These are phyloP conservation scores for Sprattus sprattus DNA, from an alignment of 2,113 vertebrate genomes.

Conservation along the genomic window DNA sequence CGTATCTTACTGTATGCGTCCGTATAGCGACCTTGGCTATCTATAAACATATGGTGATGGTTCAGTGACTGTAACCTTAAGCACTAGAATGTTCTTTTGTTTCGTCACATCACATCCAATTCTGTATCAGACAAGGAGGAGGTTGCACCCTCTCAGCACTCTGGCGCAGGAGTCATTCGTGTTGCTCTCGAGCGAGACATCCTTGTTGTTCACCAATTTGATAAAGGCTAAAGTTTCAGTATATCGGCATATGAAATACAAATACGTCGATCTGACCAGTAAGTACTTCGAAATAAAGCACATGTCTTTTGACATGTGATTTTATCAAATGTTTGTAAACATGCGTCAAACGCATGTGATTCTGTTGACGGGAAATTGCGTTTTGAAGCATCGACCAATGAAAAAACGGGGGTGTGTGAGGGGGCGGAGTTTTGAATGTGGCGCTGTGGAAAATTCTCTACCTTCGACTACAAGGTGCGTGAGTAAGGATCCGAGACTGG, in stretches of 20 bases:
- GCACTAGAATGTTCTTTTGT: too few relatives aligned
- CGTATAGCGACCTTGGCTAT: not conserved
- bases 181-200: not conserved
- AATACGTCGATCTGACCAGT: not conserved
- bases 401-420: slow-evolving; percentile 69
- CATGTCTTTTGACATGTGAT: slow-evolving; percentile 47
- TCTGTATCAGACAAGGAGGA: too few relatives aligned
- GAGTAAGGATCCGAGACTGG: slow-evolving; percentile 25
- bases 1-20: too few relatives aligned
- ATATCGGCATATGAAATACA: not conserved
- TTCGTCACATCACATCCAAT: not conserved
- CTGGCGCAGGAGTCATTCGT: too few relatives aligned
- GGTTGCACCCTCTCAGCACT: too few relatives aligned
- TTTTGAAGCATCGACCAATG: slow-evolving; percentile 58
- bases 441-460: slow-evolving; percentile 69
- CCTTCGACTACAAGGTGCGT: slow-evolving; percentile 42
- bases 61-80: too few relatives aligned
- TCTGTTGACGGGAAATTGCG: slow-evolving; percentile 42
- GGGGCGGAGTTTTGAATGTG: slow-evolving; percentile 62
- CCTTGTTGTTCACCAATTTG: too few relatives aligned
- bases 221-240: too few relatives aligned
- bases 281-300: not conserved
- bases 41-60: not conserved
- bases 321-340: slow-evolving; percentile 72
- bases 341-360: slow-evolving; percentile 75